A percentile compares a stretch with the other conserved stretches of the same genome.
Conservation (phyloP, 2,888 invertebrate genomes). For the Nephrotoma guestfalica region DNA sequence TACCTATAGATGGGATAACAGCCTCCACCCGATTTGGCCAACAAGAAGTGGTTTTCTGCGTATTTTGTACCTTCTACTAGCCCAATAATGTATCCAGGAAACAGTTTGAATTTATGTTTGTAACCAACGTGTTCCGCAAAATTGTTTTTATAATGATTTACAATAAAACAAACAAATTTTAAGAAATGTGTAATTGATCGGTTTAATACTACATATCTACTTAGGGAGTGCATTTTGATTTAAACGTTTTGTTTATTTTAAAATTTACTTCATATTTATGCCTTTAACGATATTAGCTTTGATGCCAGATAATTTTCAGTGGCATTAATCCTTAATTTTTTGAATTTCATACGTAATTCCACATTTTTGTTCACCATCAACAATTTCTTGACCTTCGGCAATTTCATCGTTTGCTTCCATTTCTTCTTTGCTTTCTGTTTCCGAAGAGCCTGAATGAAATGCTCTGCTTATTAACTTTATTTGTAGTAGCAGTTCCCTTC, state of each 20-base stretch:
- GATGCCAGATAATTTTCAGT: no score
- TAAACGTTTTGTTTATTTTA: background rate
- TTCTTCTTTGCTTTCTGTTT: constrained; percentile 34
- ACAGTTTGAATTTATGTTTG: background rate
- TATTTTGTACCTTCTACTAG: background rate
- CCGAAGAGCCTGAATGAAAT: constrained; percentile 21
- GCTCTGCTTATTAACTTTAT: background rate
- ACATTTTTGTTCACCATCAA: constrained; percentile 39
- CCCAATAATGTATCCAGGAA: background rate
- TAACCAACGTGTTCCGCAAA: background rate
- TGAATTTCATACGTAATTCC: constrained; percentile 86
- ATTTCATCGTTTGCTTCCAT: constrained; percentile 27
- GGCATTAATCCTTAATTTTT: constrained; percentile 93
- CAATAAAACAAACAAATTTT: background rate
- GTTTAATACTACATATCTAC: no score
- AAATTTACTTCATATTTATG: constrained; percentile 62
- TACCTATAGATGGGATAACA: no score
- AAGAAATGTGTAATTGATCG: background rate
- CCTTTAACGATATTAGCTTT: no score
- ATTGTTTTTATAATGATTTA: background rate
- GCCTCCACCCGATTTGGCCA: constrained; percentile 15
- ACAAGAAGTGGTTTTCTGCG: background rate
- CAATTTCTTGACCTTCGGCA: constrained; percentile 31
- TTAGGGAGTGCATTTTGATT: no score
- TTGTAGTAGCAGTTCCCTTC: background rate